Evolutionary conservation across 2,888 invertebrate species (phyloP).

Genomic region (Acanthococcus lagerstroemiae): DNA sequence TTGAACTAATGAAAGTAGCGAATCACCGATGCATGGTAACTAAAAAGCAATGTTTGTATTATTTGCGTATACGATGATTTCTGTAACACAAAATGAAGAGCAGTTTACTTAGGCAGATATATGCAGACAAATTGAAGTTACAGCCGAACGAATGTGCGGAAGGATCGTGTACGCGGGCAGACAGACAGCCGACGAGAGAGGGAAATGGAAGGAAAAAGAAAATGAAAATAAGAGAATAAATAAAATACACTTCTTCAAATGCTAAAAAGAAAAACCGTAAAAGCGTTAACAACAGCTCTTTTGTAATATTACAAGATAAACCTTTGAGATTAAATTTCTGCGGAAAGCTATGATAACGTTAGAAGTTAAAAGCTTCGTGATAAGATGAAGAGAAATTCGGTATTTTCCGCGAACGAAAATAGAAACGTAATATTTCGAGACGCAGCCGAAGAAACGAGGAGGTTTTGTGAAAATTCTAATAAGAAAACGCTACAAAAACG

Average conservation of each 20-base stretch:
- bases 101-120: too few species aligned
- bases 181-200: too few species aligned
- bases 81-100: too few species aligned
- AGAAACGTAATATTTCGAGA: conserved; percentile 18
- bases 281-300: conserved; percentile 10
- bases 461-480: conserved; percentile 23
- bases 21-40: too few species aligned
- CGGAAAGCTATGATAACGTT: conserved; percentile 16
- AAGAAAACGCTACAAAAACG: conserved; percentile 22
- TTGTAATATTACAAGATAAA: conserved; percentile 13
- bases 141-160: too few species aligned
- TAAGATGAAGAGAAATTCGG: background rate
- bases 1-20: too few species aligned
- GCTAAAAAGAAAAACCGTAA: background rate
- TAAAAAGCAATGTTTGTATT: too few species aligned
- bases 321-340: conserved; percentile 24
- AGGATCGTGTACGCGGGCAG: too few species aligned
- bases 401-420: conserved; percentile 18
- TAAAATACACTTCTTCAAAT: background rate
- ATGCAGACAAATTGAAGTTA: too few species aligned
- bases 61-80: too few species aligned
- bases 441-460: background rate
- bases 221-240: background rate
- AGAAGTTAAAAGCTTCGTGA: conserved; percentile 19
- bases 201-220: too few species aligned